Base-by-base conservation (phyloP, 2,888 invertebrate species). In the Patella caerulea region DNA sequence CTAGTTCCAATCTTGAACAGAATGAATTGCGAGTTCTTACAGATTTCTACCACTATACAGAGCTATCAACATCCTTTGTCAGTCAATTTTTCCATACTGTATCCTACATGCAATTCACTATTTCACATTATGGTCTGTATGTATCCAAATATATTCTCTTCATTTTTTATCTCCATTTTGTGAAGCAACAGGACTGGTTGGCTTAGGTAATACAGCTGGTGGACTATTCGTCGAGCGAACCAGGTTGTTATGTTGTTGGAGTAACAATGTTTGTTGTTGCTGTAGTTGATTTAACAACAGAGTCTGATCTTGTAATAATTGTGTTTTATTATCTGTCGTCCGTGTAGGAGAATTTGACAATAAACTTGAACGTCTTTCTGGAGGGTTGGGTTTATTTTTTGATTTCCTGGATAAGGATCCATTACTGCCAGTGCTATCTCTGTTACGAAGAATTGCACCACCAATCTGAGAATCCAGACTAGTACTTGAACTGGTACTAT, bases 371-470 rank as follows among this genome's bases (percentile, higher is more conserved):
- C 87, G 81, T 52, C 88, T 79, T 65, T 85, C 83, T 9, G 88
- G 88, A 14, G 87, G 88, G 17, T 86, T 84, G 53, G 88, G 88
- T 76, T 83, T 86, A 3, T 84, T 82, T 78, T 86, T 87, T 59
- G 82, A 85, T 17, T 34, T 75, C 24, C 72, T 73, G 4, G 19
- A 19, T 17, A 54, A 54, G 5, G 56, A 73, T 15, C 52, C n/a
- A 45, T 69, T 34, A 52, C 71, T 76, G 69, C 76, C 81, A 53
- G 76, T 74, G 45, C 78, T 73, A 24, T 80, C 71, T 69, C 79
- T 77, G 12, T 82, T 75, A 72, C 81, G 78, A 65, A 85, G 77
- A 17, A 82, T 79, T 59, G 81, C 85, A 11, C 76, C 78, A 52
- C 85, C 85, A 72, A 83, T 82, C 79, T 87, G 87, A 19, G 87